Evolutionary conservation across 2,113 vertebrate species (phyloP).

Genomic region (Terrapene triunguis): DNA sequence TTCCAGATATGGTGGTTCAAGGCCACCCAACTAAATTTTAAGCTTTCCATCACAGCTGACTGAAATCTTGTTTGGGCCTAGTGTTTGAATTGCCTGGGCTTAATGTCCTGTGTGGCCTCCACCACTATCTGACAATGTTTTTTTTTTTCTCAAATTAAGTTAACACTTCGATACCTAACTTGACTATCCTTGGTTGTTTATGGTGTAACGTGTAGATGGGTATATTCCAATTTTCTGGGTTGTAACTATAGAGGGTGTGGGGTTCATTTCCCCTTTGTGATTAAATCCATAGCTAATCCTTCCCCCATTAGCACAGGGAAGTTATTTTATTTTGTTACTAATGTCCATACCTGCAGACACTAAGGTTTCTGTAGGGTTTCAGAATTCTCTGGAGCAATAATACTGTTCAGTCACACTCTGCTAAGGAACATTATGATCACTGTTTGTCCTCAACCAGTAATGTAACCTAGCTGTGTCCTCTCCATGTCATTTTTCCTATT

Average conservation of each 20-base stretch:
- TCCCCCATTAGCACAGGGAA: background rate
- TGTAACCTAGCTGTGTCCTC: background rate
- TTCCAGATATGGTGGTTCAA: background rate
- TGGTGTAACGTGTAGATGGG: background rate
- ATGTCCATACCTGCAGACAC: background rate
- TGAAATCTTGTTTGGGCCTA: slow-evolving; percentile 2
- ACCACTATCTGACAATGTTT: background rate
- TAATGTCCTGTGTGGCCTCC: background rate
- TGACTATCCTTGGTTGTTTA: background rate
- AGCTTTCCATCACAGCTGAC: background rate
- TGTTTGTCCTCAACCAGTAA: background rate
- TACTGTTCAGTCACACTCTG: background rate
- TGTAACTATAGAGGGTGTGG: background rate
- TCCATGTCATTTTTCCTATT: background rate
- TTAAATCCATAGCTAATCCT: background rate
- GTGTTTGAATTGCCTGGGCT: background rate
- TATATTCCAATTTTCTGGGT: background rate
- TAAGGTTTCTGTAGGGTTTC: background rate
- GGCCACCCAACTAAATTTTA: background rate
- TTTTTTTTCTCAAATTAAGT: background rate
- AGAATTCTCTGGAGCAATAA: background rate
- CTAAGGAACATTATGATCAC: background rate
- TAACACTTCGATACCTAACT: background rate
- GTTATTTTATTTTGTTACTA: background rate
- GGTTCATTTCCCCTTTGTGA: no score